Conservation (phyloP, 2,888 invertebrate genomes). For the Thyatira batis region DNA sequence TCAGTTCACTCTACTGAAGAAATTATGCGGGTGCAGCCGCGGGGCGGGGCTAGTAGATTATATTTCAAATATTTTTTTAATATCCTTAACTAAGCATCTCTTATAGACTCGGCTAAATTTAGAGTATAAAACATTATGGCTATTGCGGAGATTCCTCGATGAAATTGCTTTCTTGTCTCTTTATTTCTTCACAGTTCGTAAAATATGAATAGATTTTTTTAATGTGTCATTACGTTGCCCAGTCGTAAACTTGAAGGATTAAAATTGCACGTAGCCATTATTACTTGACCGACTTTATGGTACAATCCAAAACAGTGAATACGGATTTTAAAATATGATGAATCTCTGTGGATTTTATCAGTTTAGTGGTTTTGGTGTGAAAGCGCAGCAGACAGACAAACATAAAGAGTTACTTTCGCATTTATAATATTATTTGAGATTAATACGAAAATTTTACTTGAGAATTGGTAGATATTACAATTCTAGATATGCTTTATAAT, state of each 20-base stretch:
- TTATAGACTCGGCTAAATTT: background rate
- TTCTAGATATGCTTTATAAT: background rate
- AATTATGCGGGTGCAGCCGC: no score
- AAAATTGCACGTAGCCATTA: background rate
- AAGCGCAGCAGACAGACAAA: no score
- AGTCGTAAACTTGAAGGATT: background rate
- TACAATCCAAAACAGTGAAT: background rate
- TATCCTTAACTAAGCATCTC: no score
- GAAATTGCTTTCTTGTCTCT: background rate
- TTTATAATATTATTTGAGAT: background rate
- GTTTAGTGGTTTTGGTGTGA: no score
- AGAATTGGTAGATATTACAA: background rate
- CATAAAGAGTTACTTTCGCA: background rate
- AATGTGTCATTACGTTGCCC: background rate
- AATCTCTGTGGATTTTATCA: no score
- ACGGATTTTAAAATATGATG: no score
- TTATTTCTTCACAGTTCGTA: conserved; percentile 1
- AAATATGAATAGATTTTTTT: background rate
- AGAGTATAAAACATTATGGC: background rate
- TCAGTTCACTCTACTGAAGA: no score
- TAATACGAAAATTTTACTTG: background rate
- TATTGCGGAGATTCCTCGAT: background rate
- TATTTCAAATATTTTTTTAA: no score
- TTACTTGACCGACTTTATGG: background rate
- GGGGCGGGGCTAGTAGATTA: no score